Conservation (phyloP, 1,140 invertebrate species). For the Drosophila nigromelanica region DNA sequence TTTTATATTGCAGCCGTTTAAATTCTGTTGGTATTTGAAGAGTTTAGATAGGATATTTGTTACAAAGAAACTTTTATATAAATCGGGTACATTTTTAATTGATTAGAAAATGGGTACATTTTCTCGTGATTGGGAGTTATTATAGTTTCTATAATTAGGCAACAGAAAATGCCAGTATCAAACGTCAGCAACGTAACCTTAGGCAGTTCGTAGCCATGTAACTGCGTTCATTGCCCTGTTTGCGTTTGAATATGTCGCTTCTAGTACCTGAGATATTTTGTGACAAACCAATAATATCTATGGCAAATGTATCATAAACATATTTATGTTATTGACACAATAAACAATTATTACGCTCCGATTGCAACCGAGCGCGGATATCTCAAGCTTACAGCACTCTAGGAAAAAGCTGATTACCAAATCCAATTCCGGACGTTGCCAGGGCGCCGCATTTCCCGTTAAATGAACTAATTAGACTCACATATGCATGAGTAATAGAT, state of each 20-base stretch:
- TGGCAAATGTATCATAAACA: not conserved
- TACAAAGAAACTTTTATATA: no score
- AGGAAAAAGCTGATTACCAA: not conserved
- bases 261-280: not conserved
- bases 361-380: not conserved
- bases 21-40: no score
- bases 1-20: no score
- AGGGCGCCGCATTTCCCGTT: conserved; percentile 19
- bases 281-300: not conserved
- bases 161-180: no score
- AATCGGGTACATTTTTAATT: no score
- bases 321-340: not conserved
- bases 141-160: no score
- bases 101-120: no score
- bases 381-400: not conserved
- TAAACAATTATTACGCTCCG: not conserved
- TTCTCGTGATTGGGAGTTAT: no score
- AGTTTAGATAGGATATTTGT: no score
- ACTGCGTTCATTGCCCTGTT: not conserved
- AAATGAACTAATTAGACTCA: conserved; percentile 43
- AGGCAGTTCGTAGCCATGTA: no score
- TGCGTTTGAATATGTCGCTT: not conserved
- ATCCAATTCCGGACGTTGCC: conserved; percentile 17
- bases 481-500: conserved; percentile 27
- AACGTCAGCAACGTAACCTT: no score